These are phyloP conservation scores for Euplagia quadripunctaria DNA, from an alignment of 2,888 invertebrate species.

Conservation along the genomic window DNA sequence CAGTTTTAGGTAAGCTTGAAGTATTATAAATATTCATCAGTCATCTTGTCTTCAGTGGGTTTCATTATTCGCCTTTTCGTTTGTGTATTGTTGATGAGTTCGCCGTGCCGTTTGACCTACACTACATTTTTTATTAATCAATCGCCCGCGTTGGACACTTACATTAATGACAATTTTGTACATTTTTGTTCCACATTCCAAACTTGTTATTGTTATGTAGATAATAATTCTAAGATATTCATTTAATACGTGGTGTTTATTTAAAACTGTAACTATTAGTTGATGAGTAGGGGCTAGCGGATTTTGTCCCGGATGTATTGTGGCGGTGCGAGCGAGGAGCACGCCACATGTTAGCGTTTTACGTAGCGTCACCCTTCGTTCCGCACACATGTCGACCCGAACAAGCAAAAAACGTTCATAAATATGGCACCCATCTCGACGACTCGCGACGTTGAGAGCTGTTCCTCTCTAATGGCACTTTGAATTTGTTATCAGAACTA, in stretches of 20 bases:
- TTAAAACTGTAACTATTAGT: slow-evolving; percentile 38
- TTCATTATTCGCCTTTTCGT: slow-evolving; percentile 54
- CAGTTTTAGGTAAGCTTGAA: slow-evolving; percentile 55
- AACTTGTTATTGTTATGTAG: not conserved
- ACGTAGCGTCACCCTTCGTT: slow-evolving; percentile 58
- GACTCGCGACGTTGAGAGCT: slow-evolving; percentile 22
- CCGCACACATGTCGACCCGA: slow-evolving; percentile 61
- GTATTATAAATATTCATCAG: slow-evolving; percentile 62
- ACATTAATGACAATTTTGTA: slow-evolving; percentile 7
- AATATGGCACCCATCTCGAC: slow-evolving; percentile 51
- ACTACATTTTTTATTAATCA: slow-evolving; percentile 40
- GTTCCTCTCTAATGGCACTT: slow-evolving; percentile 53
- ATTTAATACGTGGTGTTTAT: slow-evolving; percentile 15
- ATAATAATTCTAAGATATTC: not conserved
- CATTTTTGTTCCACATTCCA: not conserved
- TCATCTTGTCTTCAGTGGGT: slow-evolving; percentile 50
- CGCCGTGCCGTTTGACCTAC: slow-evolving; percentile 39
- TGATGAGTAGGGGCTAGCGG: slow-evolving; percentile 46
- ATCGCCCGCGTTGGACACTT: slow-evolving; percentile 12
- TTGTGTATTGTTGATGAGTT: slow-evolving; percentile 53
- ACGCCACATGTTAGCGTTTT: slow-evolving; percentile 70
- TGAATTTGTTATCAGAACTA: slow-evolving; percentile 54
- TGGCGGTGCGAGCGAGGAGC: slow-evolving; percentile 48
- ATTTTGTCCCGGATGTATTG: slow-evolving; percentile 65
- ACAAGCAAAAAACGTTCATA: slow-evolving; percentile 53